Evolutionary conservation across 2,113 vertebrate species (phyloP), one percentile per base, ranked within the genome.

Genomic region (Cynopterus brachyotis): DNA sequence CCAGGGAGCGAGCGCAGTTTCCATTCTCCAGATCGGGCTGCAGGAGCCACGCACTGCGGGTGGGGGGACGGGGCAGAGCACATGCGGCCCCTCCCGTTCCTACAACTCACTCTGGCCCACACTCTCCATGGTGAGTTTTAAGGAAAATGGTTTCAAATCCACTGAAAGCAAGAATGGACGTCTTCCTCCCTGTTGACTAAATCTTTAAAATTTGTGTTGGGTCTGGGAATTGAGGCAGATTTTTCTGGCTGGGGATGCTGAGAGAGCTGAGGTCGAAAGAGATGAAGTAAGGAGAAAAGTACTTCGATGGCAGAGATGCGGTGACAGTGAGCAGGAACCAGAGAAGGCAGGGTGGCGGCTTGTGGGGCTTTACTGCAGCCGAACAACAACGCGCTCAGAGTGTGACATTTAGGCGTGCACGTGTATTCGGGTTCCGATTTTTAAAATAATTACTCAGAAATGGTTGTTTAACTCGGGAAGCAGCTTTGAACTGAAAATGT

Each of bases 101-200:
- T 17, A 35, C 0, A n/a, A 26, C 47, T 13, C 9, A 32, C 20
- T 1, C 3, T 0, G 24, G 72, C 59, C 13, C 15, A 5, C 26
- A 50, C 20, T n/a, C n/a, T 32, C 40, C 7, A 9, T 0, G 0
- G n/a, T 0, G 9, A 42, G 10, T 19, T 1, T 0, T 0, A 12
- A 28, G 42, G 57, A 37, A 45, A 37, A 57, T 20, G 47, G 1
- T 5, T 64, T 45, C 28, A 42, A 22, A n/a, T 7, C 60, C 37
- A 22, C 75, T 2, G 11, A 66, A 64, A 45, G 57, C 57, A 57
- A 26, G 24, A 37, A 47, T n/a, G 37, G 26, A 16, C 16, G 13
- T 15, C 32, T 64, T 88, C n/a, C 45, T 10, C 24, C 16, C 1
- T 1, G 3, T 24, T 6, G 42, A 37, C 26, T 11, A 4, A 0